A percentile compares a stretch with the other conserved stretches of the same genome.
phyloP scores from a whole-genome alignment of 2,797 vertebrate species.

The Lepilemur septentrionalis region DNA sequence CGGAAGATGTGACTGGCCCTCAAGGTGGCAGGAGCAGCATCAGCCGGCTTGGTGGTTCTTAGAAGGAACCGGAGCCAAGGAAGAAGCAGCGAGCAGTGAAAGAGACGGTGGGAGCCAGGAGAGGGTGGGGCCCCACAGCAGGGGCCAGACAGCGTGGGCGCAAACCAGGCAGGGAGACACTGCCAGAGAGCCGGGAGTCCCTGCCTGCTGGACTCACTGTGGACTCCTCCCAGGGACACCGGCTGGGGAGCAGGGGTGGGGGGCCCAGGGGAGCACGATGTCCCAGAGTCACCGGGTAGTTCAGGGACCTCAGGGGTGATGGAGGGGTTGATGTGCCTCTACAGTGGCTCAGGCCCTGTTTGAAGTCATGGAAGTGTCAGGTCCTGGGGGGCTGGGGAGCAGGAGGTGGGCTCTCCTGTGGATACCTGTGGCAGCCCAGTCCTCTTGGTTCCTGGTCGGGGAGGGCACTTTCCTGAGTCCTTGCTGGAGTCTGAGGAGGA shows the following conservation, averaged over 20 bases:
- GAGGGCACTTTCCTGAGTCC: background rate
- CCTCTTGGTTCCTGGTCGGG: background rate
- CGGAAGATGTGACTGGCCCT: accelerated
- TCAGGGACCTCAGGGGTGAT: accelerated
- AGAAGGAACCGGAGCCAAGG: background rate
- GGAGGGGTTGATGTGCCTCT: background rate
- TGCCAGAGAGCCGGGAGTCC: background rate
- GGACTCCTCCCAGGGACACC: background rate
- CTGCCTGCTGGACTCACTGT: background rate
- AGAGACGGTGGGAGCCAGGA: background rate
- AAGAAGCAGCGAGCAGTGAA: background rate
- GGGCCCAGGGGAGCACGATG: accelerated
- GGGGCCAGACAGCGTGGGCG: too few species aligned
- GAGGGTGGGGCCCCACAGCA: background rate
- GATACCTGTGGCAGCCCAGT: background rate
- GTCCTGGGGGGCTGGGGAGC: accelerated
- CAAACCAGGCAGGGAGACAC: background rate
- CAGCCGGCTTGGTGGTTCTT: accelerated
- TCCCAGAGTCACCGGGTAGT: accelerated
- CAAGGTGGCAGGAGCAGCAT: background rate
- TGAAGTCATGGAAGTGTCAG: background rate
- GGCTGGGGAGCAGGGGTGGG: too few species aligned
- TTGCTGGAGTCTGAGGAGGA: background rate
- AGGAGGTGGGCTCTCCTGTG: background rate
- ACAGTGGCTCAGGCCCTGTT: background rate